A percentile compares a stretch with the other conserved stretches of the same genome.
Evolutionary conservation across 2,888 invertebrate species (phyloP).

Genomic region (Lithophane socia): DNA sequence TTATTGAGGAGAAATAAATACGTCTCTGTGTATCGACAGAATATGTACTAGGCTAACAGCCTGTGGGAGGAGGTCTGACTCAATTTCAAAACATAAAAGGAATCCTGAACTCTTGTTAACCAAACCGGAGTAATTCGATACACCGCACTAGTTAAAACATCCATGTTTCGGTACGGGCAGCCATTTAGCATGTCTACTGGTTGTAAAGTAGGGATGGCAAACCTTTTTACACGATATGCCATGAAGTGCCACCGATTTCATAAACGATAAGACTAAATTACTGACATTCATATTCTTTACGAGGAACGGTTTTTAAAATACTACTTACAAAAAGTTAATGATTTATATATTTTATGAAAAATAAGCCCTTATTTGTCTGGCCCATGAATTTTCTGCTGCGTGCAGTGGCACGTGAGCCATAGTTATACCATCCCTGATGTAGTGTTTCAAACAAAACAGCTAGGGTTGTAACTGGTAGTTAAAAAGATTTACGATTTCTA

Average conservation of each 20-base stretch:
- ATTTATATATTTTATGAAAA: background rate
- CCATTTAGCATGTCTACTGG: slow-evolving; percentile 28
- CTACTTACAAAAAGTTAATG: too few relatives aligned
- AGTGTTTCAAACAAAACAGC: slow-evolving; percentile 43
- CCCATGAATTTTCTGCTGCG: background rate
- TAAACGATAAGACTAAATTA: background rate
- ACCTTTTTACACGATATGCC: background rate
- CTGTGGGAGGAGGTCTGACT: background rate
- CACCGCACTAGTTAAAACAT: background rate
- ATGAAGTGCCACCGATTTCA: background rate
- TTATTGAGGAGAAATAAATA: background rate
- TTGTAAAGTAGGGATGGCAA: slow-evolving; percentile 6
- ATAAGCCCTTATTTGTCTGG: background rate
- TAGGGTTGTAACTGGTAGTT: slow-evolving; percentile 52
- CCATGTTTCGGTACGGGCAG: slow-evolving; percentile 11
- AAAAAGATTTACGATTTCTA: slow-evolving; percentile 72
- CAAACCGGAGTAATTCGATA: slow-evolving; percentile 11
- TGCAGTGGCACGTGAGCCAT: background rate
- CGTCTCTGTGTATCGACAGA: slow-evolving; percentile 5
- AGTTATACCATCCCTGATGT: background rate
- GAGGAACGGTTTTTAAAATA: background rate
- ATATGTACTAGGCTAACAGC: slow-evolving; percentile 5
- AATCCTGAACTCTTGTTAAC: slow-evolving; percentile 11
- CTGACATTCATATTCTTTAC: background rate
- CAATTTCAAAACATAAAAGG: slow-evolving; percentile 27